Conservation (phyloP, 2,888 invertebrate genomes). For the Chloromyia formosa region DNA sequence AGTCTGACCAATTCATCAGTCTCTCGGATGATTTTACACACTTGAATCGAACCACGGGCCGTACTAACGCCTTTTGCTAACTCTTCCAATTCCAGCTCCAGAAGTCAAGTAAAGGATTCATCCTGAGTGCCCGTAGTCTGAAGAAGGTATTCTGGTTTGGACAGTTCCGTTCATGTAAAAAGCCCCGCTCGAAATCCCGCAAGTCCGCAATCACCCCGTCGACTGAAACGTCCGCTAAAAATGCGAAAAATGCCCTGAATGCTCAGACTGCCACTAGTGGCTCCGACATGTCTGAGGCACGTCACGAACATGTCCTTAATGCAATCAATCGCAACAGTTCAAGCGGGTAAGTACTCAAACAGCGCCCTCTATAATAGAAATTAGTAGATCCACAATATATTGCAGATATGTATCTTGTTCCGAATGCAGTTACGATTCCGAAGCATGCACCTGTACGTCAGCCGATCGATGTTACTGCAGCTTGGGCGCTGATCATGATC, state of each 20-base stretch:
- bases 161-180: constrained; percentile 61
- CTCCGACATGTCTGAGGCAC: constrained; percentile 71
- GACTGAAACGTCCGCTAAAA: constrained; percentile 37
- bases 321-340: constrained; percentile 73
- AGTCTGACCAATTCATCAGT: too few relatives aligned
- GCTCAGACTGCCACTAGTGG: constrained; percentile 71
- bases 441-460: constrained; percentile 78
- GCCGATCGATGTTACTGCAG: constrained; percentile 90
- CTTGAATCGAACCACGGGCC: too few relatives aligned
- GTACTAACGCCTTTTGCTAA: too few relatives aligned
- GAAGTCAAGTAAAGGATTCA: constrained; percentile 69
- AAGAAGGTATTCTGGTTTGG: constrained; percentile 71
- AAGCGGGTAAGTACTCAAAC: constrained; percentile 64
- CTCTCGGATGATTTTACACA: too few relatives aligned
- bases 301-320: constrained; percentile 68
- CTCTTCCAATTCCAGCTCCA: constrained; percentile 58
- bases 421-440: constrained; percentile 86
- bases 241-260: constrained; percentile 64
- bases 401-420: constrained; percentile 83
- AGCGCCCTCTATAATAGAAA: background rate
- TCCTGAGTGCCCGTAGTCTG: constrained; percentile 70
- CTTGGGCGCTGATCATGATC: constrained; percentile 68
- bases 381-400: background rate
- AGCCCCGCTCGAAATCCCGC: constrained; percentile 51
- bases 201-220: constrained; percentile 51